Evolutionary conservation across 2,113 vertebrate genomes (phyloP).

Genomic region (Amblyopsis rosae): DNA sequence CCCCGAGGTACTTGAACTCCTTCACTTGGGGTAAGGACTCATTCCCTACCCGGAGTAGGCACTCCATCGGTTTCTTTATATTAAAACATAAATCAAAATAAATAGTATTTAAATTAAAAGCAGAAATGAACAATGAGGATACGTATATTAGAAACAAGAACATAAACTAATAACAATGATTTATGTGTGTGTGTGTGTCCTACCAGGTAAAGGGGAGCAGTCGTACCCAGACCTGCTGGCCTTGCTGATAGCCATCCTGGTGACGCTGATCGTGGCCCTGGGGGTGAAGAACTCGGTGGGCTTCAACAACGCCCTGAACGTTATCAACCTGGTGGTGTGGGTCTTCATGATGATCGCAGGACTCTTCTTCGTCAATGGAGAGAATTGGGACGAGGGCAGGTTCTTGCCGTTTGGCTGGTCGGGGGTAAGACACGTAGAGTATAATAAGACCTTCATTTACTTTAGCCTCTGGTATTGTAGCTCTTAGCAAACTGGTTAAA

Average conservation of each 20-base stretch:
- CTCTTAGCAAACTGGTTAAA: too few species aligned
- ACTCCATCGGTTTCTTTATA: too few species aligned
- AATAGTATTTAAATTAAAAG: too few species aligned
- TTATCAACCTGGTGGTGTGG: slow-evolving; percentile 94
- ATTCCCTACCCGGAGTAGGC: too few species aligned
- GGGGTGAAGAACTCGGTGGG: slow-evolving; percentile 98
- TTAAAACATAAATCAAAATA: too few species aligned
- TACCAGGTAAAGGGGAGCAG: slow-evolving; percentile 90
- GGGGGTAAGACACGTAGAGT: slow-evolving; percentile 80
- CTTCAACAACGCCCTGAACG: slow-evolving; percentile 93
- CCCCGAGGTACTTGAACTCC: too few species aligned
- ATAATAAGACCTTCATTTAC: too few species aligned
- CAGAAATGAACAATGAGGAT: too few species aligned
- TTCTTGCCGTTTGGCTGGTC: slow-evolving; percentile 97
- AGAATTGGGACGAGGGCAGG: slow-evolving; percentile 91
- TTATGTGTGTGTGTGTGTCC: slow-evolving; percentile 4
- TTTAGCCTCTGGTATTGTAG: too few species aligned
- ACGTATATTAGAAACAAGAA: too few species aligned
- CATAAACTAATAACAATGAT: too few species aligned
- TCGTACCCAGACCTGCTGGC: slow-evolving; percentile 96
- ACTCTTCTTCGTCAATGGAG: slow-evolving; percentile 89
- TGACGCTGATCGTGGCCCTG: slow-evolving; percentile 90
- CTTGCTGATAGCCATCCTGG: slow-evolving; percentile 87
- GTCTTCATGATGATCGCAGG: slow-evolving; percentile 96
- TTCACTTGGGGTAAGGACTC: too few species aligned